Base-by-base conservation (phyloP, 2,113 vertebrate species). In the Phalacrocorax brasilianus region DNA sequence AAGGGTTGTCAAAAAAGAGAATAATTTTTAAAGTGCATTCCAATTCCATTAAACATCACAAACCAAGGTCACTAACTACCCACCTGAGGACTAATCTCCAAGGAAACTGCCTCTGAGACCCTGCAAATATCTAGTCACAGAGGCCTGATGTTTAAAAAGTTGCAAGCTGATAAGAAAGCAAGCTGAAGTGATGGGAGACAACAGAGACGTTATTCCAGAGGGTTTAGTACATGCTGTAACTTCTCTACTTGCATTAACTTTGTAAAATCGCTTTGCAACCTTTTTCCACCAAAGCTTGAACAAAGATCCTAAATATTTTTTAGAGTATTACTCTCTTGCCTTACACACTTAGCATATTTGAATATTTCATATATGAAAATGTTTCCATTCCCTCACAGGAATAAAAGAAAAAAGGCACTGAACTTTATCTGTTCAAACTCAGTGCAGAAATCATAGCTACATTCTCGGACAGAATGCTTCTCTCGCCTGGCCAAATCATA, bases 1-100 rank as follows among this genome's bases (percentile, higher is more conserved):
- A 96, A 97, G 84, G 95, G 94, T 94, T 98, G 97, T 97, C 97
- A 97, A 86, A 96, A 98, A 97, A 97, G 86, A 95, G 76, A 95
- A 66, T n/a, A 83, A 78, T 97, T 91, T 97, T 96, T 79, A 91
- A 98, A 95, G 93, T 85, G 40, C 33, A 80, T 93, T 93, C 53
- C 63, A 95, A n/a, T 93, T 96, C 86, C 79, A 97, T 95, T 92
- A 95, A 30, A 17, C 52, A 84, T 85, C 76, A 97, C 28, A 55
- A 94, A 61, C 44, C 33, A 76, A 92, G 87, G 82, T 95, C 88
- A 91, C 62, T 72, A 83, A 61, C 59, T 82, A 91, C 10, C 61
- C 85, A 96, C 94, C 93, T 97, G 75, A 97, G 80, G 40, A 89
- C 47, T 75, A 19, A 62, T 50, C 45, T 86, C 49, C 32, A 67